Evolutionary conservation across 2,113 vertebrate genomes (phyloP).

Genomic region (Lichenostomus cassidix): DNA sequence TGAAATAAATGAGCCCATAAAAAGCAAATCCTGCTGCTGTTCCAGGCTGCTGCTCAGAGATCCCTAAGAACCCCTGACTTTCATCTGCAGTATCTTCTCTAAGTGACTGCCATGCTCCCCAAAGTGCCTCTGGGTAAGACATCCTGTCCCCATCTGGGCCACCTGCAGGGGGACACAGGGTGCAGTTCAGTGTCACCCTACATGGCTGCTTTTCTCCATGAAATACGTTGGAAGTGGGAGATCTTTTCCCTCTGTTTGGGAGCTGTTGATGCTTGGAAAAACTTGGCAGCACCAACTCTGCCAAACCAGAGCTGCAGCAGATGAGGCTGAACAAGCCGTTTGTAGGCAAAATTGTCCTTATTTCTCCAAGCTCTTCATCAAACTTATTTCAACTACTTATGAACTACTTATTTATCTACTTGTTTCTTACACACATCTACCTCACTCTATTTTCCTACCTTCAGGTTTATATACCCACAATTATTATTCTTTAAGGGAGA

Average conservation of each 20-base stretch:
- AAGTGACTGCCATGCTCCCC: neutral
- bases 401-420: accelerated
- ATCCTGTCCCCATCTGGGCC: accelerated
- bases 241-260: neutral
- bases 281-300: neutral
- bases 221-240: neutral
- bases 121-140: neutral
- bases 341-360: neutral
- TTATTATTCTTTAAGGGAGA: neutral
- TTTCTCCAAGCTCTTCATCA: neutral
- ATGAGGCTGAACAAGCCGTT: neutral
- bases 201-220: neutral
- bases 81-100: accelerated
- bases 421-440: neutral
- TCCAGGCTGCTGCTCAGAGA: neutral
- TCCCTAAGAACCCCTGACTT: neutral
- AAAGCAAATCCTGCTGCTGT: neutral
- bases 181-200: neutral
- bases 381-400: neutral
- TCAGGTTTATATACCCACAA: neutral
- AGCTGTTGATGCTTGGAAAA: neutral
- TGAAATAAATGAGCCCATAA: neutral
- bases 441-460: neutral
- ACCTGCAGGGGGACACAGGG: neutral
- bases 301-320: neutral